phyloP scores from a whole-genome alignment of 2,797 vertebrate species.

The Gallinago stenura region DNA sequence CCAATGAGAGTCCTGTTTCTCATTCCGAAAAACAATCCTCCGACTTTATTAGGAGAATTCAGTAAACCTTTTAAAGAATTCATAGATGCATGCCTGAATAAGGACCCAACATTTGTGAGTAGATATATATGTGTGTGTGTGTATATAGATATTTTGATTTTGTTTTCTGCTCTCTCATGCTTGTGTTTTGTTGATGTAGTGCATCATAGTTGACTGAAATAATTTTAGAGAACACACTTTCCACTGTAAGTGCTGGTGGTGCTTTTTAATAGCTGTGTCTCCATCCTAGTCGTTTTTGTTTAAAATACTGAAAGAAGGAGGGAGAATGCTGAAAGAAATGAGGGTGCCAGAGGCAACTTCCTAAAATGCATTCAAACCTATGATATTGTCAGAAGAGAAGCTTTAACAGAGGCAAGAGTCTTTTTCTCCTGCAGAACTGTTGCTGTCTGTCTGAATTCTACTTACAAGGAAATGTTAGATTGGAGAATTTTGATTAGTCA shows the following conservation, averaged over 20 bases:
- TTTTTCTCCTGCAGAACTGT: not conserved
- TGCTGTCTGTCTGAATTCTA: not conserved
- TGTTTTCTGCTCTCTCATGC: not conserved
- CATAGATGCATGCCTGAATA: conserved; percentile 85
- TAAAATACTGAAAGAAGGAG: not conserved
- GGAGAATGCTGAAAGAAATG: not conserved
- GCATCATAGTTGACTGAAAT: not conserved
- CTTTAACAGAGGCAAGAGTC: not conserved
- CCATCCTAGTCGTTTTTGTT: not conserved
- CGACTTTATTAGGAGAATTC: conserved; percentile 84
- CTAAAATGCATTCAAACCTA: not conserved
- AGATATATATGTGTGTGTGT: not conserved
- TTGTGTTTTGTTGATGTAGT: not conserved
- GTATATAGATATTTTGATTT: not conserved
- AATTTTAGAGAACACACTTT: not conserved
- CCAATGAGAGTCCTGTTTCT: conserved; percentile 88
- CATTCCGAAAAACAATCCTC: conserved; percentile 86
- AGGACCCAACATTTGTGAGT: conserved; percentile 87
- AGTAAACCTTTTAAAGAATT: conserved; percentile 87
- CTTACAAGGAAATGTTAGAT: conserved; percentile 25
- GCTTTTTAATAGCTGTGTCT: not conserved
- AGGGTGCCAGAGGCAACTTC: not conserved
- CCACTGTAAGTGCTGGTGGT: not conserved
- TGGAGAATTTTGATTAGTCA: conserved; percentile 59
- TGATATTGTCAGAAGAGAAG: not conserved